Conservation (phyloP, 1,140 invertebrate species). For the Bombus soroeensis region DNA sequence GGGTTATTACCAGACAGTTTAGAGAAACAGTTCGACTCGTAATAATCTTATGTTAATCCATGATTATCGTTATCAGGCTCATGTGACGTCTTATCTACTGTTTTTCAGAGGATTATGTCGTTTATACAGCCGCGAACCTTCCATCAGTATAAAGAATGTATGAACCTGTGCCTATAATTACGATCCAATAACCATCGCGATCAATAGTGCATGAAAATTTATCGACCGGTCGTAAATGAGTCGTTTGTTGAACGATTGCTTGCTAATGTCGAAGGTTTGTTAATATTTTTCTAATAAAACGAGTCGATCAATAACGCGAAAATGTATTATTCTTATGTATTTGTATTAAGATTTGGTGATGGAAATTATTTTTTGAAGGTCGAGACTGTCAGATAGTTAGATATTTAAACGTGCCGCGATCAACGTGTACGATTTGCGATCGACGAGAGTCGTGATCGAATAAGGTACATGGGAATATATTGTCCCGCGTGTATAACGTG, state of each 20-base stretch:
- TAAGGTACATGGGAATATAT: conserved; percentile 73
- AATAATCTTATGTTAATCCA: conserved; percentile 4
- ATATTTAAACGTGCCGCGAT: conserved; percentile 4
- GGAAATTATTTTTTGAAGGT: background rate
- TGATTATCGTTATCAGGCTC: conserved; percentile 12
- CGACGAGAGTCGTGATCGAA: conserved; percentile 57
- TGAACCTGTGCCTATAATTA: conserved; percentile 7
- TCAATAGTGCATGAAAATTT: conserved; percentile 38
- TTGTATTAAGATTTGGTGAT: background rate
- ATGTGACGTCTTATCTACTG: conserved; percentile 23
- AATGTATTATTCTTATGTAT: background rate
- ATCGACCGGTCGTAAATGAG: conserved; percentile 2
- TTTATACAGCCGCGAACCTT: conserved; percentile 4
- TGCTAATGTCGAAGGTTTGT: background rate
- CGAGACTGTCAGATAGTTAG: background rate
- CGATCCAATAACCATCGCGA: conserved; percentile 6
- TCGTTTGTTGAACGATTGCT: background rate
- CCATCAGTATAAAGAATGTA: background rate
- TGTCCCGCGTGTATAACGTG: conserved; percentile 47
- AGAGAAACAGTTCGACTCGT: background rate
- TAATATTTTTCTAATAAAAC: background rate
- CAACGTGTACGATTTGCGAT: conserved; percentile 68
- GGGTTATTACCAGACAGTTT: background rate
- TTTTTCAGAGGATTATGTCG: conserved; percentile 9
- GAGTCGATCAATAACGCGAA: background rate